Evolutionary conservation across 2,888 invertebrate genomes (phyloP).

Genomic region (Drosophila nr. medialis): DNA sequence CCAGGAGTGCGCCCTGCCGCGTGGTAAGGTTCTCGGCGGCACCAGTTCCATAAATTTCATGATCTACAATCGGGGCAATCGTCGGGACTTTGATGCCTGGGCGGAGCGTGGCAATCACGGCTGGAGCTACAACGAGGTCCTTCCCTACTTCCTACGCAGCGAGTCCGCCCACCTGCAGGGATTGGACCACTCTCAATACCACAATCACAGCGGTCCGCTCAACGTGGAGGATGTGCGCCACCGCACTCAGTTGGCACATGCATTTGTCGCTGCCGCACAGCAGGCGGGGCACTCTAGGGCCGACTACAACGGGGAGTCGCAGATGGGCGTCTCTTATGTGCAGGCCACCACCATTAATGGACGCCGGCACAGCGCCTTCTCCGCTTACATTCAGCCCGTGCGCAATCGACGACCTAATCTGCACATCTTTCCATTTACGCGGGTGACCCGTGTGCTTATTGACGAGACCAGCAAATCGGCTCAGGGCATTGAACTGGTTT

Average conservation of each 20-base stretch:
- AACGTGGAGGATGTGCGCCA: slow-evolving; percentile 87
- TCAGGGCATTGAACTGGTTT: slow-evolving; percentile 88
- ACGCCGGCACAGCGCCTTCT: slow-evolving; percentile 88
- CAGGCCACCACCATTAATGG: slow-evolving; percentile 88
- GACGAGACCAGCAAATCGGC: slow-evolving; percentile 87
- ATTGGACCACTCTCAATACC: slow-evolving; percentile 86
- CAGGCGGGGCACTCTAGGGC: slow-evolving; percentile 87
- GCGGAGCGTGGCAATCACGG: slow-evolving; percentile 89
- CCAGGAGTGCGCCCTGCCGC: slow-evolving; percentile 85
- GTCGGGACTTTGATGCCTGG: slow-evolving; percentile 90
- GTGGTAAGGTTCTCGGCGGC: slow-evolving; percentile 87
- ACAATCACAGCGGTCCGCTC: slow-evolving; percentile 87
- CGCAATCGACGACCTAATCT: slow-evolving; percentile 86
- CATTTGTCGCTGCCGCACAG: slow-evolving; percentile 87
- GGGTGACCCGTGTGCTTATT: slow-evolving; percentile 89
- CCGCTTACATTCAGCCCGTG: slow-evolving; percentile 87
- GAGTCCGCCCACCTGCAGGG: slow-evolving; percentile 85
- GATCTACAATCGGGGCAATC: slow-evolving; percentile 91
- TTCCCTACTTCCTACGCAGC: slow-evolving; percentile 87
- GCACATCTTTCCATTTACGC: slow-evolving; percentile 88
- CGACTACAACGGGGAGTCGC: slow-evolving; percentile 89
- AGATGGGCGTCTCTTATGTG: slow-evolving; percentile 88
- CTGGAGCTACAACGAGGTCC: slow-evolving; percentile 89
- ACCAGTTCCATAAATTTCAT: slow-evolving; percentile 88
- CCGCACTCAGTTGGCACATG: slow-evolving; percentile 85